These are phyloP conservation scores for Bellardia bayeri DNA, from an alignment of 2,888 invertebrate species.

Conservation along the genomic window DNA sequence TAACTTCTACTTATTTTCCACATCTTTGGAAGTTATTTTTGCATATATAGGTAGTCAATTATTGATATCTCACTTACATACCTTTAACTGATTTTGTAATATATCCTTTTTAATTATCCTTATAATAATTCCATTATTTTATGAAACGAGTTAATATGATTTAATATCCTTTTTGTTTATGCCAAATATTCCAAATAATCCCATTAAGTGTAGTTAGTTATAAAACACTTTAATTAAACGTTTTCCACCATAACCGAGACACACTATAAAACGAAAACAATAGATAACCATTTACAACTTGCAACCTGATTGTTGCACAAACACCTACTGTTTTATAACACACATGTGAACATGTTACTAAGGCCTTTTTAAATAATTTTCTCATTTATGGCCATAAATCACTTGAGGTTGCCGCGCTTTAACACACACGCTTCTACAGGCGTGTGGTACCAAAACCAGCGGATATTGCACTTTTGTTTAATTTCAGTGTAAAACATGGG, in stretches of 20 bases:
- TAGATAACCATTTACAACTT: conserved; percentile 49
- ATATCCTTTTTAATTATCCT: conserved; percentile 29
- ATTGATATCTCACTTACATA: neutral
- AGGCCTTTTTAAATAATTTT: conserved; percentile 35
- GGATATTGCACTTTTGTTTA: conserved; percentile 73
- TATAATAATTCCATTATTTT: conserved; percentile 26
- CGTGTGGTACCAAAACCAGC: conserved; percentile 23
- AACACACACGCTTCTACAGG: neutral
- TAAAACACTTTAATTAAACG: conserved; percentile 58
- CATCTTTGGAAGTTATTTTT: too few species aligned
- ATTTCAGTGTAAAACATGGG: conserved; percentile 49
- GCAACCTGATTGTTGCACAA: conserved; percentile 66
- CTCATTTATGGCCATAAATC: conserved; percentile 67
- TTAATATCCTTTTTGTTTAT: neutral
- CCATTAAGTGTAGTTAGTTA: conserved; percentile 42
- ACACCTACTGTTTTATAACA: conserved; percentile 5
- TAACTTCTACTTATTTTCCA: too few species aligned
- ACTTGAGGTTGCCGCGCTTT: conserved; percentile 57
- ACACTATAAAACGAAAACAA: conserved; percentile 30
- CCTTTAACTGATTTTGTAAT: neutral
- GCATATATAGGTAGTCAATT: too few species aligned
- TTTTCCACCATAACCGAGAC: conserved; percentile 31
- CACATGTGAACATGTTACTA: conserved; percentile 11
- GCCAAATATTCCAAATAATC: conserved; percentile 48
- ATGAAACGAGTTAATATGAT: neutral